phyloP scores from a whole-genome alignment of 2,113 vertebrate genomes.

The Crocuta crocuta region DNA sequence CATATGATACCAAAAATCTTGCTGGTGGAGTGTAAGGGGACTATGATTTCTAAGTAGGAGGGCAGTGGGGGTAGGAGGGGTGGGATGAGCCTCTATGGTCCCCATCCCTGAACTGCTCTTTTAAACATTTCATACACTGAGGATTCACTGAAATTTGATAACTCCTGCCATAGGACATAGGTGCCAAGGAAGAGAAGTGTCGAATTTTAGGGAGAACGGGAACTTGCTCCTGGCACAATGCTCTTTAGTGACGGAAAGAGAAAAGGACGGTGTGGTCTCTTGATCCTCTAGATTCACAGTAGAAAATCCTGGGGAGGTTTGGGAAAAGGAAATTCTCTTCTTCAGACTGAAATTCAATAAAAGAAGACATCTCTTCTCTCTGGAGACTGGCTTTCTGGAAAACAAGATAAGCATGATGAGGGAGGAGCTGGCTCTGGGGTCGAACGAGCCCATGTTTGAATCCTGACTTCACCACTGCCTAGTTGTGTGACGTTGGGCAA shows the following conservation, averaged over 20 bases:
- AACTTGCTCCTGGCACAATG: neutral
- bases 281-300: conserved; percentile 21
- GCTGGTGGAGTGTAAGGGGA: neutral
- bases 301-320: conserved; percentile 33
- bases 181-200: conserved; percentile 20
- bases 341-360: conserved; percentile 69
- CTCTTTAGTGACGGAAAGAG: neutral
- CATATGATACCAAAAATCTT: neutral
- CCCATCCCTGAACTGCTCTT: neutral
- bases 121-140: neutral
- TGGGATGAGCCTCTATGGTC: neutral
- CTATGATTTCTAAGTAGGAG: neutral
- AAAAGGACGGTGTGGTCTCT: neutral
- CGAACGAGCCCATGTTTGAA: neutral
- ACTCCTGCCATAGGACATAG: neutral
- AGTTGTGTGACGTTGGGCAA: neutral
- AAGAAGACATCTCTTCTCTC: conserved; percentile 86
- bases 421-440: neutral
- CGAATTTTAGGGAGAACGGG: neutral
- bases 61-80: neutral
- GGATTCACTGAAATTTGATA: conserved; percentile 7
- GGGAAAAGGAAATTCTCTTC: conserved; percentile 24
- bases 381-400: conserved; percentile 86
- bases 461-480: neutral
- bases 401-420: conserved; percentile 71